Base-by-base conservation (phyloP, 2,888 invertebrate species). In the Plebejus argus region DNA sequence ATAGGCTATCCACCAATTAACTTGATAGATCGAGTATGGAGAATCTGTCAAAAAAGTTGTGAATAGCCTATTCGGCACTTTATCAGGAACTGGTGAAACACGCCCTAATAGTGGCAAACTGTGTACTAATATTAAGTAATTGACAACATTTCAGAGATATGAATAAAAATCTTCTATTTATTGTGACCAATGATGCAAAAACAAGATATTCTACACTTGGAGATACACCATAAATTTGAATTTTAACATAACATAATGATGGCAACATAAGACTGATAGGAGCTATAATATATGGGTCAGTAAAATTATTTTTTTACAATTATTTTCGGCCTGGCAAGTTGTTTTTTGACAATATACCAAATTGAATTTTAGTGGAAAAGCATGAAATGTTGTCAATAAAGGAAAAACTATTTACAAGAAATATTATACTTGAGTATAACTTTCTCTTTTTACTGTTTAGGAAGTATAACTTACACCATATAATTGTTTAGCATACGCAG, bases 401-500 rank as follows among this genome's bases (percentile, higher is more conserved):
- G 23, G 28, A 66, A 28, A 28, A 66, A 33, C 33, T 33, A 66
- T 66, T 66, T 66, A 66, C 66, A 66, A 28, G 28, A 66, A 66
- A 66, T 66, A 6, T 28, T 66, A 66, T 66, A 66, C 66, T 66
- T 66, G 33, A 66, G 66, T 66, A 66, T 66, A 66, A 66, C 28
- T 28, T 66, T 66, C 66, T 66, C 66, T 66, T 66, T 66, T 66
- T 66, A 66, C 66, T 66, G 66, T 74, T 20, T 20, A 74, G 23
- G 56, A 61, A 20, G 23, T 58, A 58, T 53, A 71, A 76, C 78
- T 80, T 94, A 96, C 96, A 85, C 98, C 98, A 93, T 96, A 96
- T 84, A 95, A 90, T 82, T 96, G 95, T 83, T 95, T 96, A 0
- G 98, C 98, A 85, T 96, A 96, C 45, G 96, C 91, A 4, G 96